phyloP scores from a whole-genome alignment of 2,888 invertebrate species.

The Pterobdella sp. region DNA sequence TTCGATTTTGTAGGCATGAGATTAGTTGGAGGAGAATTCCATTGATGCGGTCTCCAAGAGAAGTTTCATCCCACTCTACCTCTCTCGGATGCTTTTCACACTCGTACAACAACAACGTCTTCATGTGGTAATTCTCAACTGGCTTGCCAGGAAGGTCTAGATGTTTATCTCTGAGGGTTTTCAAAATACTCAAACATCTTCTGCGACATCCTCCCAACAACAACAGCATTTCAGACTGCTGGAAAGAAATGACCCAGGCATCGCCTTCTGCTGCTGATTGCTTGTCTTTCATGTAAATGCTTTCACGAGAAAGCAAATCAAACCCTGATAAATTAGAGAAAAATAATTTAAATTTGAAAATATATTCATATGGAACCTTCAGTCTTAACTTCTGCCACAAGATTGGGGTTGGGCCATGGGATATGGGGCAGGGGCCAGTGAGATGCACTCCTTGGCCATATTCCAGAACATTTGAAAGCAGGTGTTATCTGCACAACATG shows the following conservation, averaged over 20 bases:
- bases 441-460: conserved; percentile 87
- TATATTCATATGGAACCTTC: conserved; percentile 58
- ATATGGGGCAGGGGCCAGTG: conserved; percentile 86
- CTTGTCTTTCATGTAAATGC: conserved; percentile 52
- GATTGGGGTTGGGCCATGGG: conserved; percentile 83
- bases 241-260: conserved; percentile 84
- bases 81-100: conserved; percentile 91
- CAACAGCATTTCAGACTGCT: conserved; percentile 80
- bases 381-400: conserved; percentile 83
- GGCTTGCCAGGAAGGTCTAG: conserved; percentile 71
- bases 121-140: conserved; percentile 74
- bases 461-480: conserved; percentile 80
- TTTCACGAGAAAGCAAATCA: conserved; percentile 80
- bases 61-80: conserved; percentile 83
- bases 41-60: conserved; percentile 80
- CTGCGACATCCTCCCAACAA: conserved; percentile 77
- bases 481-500: conserved; percentile 88
- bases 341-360: background rate
- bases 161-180: conserved; percentile 80
- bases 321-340: conserved; percentile 56
- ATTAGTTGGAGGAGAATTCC: conserved; percentile 88
- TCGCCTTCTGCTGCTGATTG: conserved; percentile 76
- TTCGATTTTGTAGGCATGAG: conserved; percentile 83
- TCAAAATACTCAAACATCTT: conserved; percentile 77
- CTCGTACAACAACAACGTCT: conserved; percentile 79